A percentile compares a stretch with the other conserved stretches of the same genome.
Conservation (phyloP, 2,797 vertebrate genomes). For the Rhynchonycteris naso region DNA sequence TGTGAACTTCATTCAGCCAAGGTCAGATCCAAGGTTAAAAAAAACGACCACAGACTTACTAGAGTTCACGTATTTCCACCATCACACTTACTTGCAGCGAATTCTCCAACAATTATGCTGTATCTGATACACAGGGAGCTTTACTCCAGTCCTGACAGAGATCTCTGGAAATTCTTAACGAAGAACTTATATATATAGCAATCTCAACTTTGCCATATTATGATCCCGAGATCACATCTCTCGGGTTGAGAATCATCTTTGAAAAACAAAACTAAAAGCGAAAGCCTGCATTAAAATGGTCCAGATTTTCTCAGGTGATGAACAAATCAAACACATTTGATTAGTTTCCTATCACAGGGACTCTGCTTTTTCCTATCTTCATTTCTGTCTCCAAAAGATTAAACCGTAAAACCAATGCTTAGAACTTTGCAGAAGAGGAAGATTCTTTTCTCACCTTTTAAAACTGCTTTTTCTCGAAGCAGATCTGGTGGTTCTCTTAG, state of each 20-base stretch:
- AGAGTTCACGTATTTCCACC: not conserved
- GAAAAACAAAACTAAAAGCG: not conserved
- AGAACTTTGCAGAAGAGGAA: conserved; percentile 74
- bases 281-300: not conserved
- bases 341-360: not conserved
- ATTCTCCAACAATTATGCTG: not conserved
- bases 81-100: not conserved
- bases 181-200: conserved; percentile 8
- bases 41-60: not conserved
- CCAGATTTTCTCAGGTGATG: not conserved
- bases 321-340: not conserved
- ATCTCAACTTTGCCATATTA: not conserved
- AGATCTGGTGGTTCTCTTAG: conserved; percentile 95
- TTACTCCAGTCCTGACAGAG: not conserved
- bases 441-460: conserved; percentile 90
- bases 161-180: not conserved
- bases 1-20: not conserved
- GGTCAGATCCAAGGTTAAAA: not conserved
- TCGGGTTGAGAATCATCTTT: not conserved
- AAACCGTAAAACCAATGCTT: conserved; percentile 50
- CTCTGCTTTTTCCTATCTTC: conserved; percentile 10
- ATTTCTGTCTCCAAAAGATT: conserved; percentile 9
- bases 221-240: conserved; percentile 20
- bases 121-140: not conserved
- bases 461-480: conserved; percentile 91